phyloP scores from a whole-genome alignment of 2,113 vertebrate species.

The Dromiciops gliroides region DNA sequence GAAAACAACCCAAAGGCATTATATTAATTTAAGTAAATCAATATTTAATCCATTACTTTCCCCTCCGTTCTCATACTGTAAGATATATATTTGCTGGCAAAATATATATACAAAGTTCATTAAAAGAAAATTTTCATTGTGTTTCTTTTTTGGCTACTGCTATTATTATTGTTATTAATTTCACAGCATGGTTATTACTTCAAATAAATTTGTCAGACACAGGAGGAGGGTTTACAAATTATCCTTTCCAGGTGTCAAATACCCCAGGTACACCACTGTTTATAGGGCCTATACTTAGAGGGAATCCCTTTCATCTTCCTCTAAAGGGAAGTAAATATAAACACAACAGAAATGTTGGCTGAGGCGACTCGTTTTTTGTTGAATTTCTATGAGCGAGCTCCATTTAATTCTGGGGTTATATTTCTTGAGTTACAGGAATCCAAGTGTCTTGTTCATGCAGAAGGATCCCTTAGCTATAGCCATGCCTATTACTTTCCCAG shows the following conservation, averaged over 20 bases:
- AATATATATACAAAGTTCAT: not conserved
- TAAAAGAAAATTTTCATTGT: not conserved
- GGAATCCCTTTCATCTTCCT: not conserved
- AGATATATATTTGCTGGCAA: not conserved
- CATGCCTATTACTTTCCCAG: not conserved
- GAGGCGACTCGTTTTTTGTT: not conserved
- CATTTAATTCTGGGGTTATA: not conserved
- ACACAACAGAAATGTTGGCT: not conserved
- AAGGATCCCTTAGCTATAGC: not conserved
- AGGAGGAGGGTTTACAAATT: not conserved
- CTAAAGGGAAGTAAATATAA: not conserved
- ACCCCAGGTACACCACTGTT: not conserved
- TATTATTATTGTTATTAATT: not conserved
- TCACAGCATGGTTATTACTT: not conserved
- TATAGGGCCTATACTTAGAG: not conserved
- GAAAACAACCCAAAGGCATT: not conserved
- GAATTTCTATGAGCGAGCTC: not conserved
- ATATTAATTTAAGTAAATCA: not conserved
- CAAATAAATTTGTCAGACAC: not conserved
- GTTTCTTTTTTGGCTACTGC: not conserved
- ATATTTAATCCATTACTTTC: not conserved
- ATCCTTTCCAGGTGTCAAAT: not conserved
- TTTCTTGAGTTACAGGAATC: not conserved
- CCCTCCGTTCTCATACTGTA: not conserved
- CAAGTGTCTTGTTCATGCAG: not conserved